phyloP scores from a whole-genome alignment of 1,140 invertebrate genomes.

The Lordiphosa clarofinis region DNA sequence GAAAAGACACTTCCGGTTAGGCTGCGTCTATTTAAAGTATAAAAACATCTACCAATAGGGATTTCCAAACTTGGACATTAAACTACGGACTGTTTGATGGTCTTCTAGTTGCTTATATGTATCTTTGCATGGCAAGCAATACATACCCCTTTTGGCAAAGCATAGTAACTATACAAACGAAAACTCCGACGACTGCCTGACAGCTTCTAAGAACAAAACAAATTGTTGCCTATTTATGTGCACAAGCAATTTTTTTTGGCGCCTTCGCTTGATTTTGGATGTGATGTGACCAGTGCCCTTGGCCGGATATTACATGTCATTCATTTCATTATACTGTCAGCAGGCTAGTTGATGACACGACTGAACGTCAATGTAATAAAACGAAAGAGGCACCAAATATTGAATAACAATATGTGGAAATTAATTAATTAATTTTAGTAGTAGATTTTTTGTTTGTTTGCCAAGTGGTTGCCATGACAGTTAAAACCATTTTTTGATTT shows the following conservation, averaged over 20 bases:
- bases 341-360: slow-evolving; percentile 23
- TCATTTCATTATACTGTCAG: slow-evolving; percentile 71
- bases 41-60: too few species aligned
- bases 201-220: slow-evolving; percentile 49
- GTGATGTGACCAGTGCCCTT: slow-evolving; percentile 20
- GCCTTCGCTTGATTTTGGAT: slow-evolving; percentile 23
- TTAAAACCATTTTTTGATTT: slow-evolving; percentile 19
- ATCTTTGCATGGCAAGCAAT: too few species aligned
- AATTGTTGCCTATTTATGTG: slow-evolving; percentile 71
- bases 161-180: too few species aligned
- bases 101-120: too few species aligned
- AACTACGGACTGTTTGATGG: too few species aligned
- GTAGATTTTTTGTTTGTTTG: background rate
- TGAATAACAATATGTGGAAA: slow-evolving; percentile 23
- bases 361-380: slow-evolving; percentile 12
- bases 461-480: slow-evolving; percentile 9
- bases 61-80: too few species aligned
- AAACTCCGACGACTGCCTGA: slow-evolving; percentile 18
- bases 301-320: slow-evolving; percentile 55
- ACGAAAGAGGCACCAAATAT: slow-evolving; percentile 3
- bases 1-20: too few species aligned
- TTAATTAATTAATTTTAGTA: slow-evolving; percentile 61
- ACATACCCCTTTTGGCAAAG: background rate
- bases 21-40: too few species aligned
- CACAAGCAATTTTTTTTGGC: slow-evolving; percentile 45